phyloP scores from a whole-genome alignment of 2,113 vertebrate genomes.

The Chaetops frenatus region DNA sequence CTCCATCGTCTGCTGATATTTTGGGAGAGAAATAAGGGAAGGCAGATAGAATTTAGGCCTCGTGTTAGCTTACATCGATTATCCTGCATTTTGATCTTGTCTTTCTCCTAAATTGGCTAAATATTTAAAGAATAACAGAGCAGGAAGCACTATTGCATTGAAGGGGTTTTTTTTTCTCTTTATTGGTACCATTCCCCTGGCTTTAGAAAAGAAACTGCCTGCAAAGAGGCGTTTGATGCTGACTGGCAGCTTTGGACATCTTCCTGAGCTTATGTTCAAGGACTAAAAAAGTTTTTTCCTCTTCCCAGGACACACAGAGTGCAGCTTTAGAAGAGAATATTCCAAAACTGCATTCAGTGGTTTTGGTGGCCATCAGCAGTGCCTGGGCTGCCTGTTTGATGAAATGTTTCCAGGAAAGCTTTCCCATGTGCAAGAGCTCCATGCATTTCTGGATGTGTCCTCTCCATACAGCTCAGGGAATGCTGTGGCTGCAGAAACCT shows the following conservation, averaged over 20 bases:
- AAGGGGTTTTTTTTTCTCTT: not conserved
- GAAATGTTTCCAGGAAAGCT: slow-evolving; percentile 68
- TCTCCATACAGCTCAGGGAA: not conserved
- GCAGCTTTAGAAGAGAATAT: not conserved
- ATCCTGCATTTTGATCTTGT: not conserved
- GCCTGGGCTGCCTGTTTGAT: slow-evolving; percentile 65
- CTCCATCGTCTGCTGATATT: not conserved
- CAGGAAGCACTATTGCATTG: not conserved
- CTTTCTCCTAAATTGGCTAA: not conserved
- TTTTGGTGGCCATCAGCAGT: slow-evolving; percentile 46
- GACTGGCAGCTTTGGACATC: not conserved
- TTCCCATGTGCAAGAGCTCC: slow-evolving; percentile 32
- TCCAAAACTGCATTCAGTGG: not conserved
- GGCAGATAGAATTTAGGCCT: not conserved
- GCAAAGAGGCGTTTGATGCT: not conserved
- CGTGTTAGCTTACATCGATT: not conserved
- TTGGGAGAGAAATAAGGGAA: not conserved
- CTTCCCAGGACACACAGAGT: not conserved
- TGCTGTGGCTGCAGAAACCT: not conserved
- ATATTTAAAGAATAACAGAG: not conserved
- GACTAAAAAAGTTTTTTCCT: not conserved
- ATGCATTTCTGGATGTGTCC: rapidly evolving
- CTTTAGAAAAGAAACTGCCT: not conserved
- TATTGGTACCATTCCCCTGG: not conserved
- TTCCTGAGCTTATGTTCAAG: not conserved